Evolutionary conservation across 2,888 invertebrate genomes (phyloP).

Genomic region (Chaetogeoica ovagalla): DNA sequence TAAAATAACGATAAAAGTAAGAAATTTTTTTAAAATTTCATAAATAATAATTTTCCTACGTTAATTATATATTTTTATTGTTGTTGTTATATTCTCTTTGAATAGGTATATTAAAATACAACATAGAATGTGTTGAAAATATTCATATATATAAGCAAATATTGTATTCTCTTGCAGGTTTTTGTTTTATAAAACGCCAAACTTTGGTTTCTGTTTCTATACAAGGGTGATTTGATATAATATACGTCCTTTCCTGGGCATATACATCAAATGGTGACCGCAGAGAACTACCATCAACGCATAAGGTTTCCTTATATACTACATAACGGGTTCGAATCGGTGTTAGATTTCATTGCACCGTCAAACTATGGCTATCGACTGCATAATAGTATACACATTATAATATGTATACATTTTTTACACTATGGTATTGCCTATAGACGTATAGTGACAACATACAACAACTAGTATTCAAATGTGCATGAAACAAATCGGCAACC

Average conservation of each 20-base stretch:
- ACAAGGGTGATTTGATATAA: slow-evolving; percentile 19
- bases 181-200: neutral
- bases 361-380: neutral
- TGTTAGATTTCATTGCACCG: slow-evolving; percentile 14
- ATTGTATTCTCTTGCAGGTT: neutral
- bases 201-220: slow-evolving; percentile 8
- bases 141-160: neutral
- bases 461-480: slow-evolving; percentile 7
- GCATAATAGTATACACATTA: neutral
- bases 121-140: neutral
- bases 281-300: neutral
- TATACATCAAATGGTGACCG: slow-evolving; percentile 4
- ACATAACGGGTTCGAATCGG: slow-evolving; percentile 6
- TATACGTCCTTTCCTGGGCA: neutral
- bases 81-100: neutral
- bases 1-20: neutral
- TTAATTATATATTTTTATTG: neutral
- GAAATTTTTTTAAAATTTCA: neutral
- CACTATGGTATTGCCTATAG: neutral
- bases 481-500: neutral
- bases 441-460: neutral
- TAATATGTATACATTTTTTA: no score
- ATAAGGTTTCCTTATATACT: slow-evolving; percentile 20
- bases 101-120: neutral
- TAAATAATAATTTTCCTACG: neutral